These are phyloP conservation scores for Drosophila melanosoma DNA, from an alignment of 2,888 invertebrate species.

Conservation along the genomic window DNA sequence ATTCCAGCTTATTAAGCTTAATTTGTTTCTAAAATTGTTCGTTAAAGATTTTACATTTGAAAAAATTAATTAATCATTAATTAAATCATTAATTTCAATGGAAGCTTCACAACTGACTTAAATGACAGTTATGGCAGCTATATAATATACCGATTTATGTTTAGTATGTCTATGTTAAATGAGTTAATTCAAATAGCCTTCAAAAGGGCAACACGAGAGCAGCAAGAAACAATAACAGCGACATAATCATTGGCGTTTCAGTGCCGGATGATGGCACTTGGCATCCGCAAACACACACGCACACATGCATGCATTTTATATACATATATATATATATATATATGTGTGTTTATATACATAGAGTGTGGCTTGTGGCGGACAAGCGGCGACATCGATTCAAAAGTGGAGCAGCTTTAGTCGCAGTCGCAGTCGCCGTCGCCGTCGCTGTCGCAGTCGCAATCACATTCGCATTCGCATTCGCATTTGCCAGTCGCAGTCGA, in stretches of 20 bases:
- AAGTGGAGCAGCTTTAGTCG: conserved; percentile 58
- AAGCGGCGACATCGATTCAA: conserved; percentile 58
- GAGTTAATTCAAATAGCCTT: not conserved
- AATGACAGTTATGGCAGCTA: not conserved
- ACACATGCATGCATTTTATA: not conserved
- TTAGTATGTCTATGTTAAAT: not conserved
- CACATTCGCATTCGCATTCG: conserved; percentile 14
- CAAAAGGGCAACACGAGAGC: conserved; percentile 2
- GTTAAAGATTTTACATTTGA: not conserved
- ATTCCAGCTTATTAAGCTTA: not conserved
- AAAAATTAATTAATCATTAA: no score
- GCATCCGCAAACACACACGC: conserved; percentile 8
- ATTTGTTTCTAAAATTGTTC: not conserved
- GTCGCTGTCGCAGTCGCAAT: conserved; percentile 12
- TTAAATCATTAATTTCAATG: not conserved
- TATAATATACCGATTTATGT: not conserved
- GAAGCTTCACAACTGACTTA: not conserved
- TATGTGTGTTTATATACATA: not conserved
- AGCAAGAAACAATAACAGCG: conserved; percentile 17
- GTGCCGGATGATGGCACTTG: conserved; percentile 70
- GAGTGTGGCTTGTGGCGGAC: conserved; percentile 39
- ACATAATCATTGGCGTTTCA: conserved; percentile 76
- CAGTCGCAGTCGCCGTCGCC: conserved; percentile 28
- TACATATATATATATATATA: not conserved
- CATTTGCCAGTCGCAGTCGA: conserved; percentile 27